Conservation (phyloP, 1,140 invertebrate species). For the Formica exsecta region DNA sequence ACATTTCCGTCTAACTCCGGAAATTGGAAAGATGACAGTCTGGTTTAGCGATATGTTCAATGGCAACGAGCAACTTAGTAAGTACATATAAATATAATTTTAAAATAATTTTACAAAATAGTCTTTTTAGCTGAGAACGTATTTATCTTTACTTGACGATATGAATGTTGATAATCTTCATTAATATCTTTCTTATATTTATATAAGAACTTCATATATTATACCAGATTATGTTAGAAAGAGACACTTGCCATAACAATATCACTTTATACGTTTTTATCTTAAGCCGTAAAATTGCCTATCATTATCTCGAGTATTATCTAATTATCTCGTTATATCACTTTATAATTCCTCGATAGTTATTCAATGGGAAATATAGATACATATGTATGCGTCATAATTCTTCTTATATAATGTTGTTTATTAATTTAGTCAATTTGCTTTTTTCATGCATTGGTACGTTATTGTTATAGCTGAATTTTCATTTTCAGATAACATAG, state of each 20-base stretch:
- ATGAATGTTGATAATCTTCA: background rate
- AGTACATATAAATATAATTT: slow-evolving; percentile 75
- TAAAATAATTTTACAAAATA: background rate
- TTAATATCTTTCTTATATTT: background rate
- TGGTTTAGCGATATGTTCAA: slow-evolving; percentile 87
- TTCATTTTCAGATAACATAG: slow-evolving; percentile 84
- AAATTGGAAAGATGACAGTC: slow-evolving; percentile 87
- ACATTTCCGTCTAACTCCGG: slow-evolving; percentile 89
- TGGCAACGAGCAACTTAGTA: slow-evolving; percentile 88
- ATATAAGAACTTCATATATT: background rate
- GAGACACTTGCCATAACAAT: background rate
- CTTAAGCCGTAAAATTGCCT: background rate
- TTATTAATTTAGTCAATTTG: background rate
- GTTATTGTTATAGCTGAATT: background rate
- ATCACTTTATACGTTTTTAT: background rate
- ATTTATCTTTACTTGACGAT: background rate
- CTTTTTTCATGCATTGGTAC: background rate
- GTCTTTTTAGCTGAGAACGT: background rate
- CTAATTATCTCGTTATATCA: slow-evolving; percentile 27
- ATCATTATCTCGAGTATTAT: background rate
- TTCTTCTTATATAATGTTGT: slow-evolving; percentile 4
- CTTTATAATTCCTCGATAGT: background rate
- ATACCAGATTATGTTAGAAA: background rate
- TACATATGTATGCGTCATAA: background rate
- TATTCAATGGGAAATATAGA: slow-evolving; percentile 4